Evolutionary conservation across 2,888 invertebrate genomes (phyloP).

Genomic region (Tetrapedia diversipes): DNA sequence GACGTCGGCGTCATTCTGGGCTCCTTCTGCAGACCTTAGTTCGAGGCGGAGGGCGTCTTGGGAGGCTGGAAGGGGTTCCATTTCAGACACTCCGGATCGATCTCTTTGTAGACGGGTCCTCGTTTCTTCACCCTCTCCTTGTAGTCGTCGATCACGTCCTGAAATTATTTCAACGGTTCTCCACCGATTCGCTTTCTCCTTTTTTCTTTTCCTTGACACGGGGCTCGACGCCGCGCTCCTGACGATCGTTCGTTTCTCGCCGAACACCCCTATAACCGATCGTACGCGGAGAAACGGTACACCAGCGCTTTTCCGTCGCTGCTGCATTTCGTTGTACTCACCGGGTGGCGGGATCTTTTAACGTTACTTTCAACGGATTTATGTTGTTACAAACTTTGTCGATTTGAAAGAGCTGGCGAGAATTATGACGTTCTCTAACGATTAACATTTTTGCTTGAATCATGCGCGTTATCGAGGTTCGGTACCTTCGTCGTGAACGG

Average conservation of each 20-base stretch:
- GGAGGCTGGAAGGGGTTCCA: slow-evolving; percentile 92
- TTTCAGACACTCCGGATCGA: slow-evolving; percentile 93
- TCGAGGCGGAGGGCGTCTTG: slow-evolving; percentile 83
- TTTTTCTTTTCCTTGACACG: slow-evolving; percentile 2
- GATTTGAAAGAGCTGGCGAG: too few relatives aligned
- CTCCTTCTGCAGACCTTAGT: slow-evolving; percentile 71
- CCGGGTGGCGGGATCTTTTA: too few relatives aligned
- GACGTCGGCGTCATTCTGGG: slow-evolving; percentile 55
- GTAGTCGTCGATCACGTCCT: slow-evolving; percentile 97
- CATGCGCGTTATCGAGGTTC: too few relatives aligned
- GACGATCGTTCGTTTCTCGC: not conserved
- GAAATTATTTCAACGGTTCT: slow-evolving; percentile 72
- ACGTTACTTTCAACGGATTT: too few relatives aligned
- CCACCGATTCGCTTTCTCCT: slow-evolving; percentile 21
- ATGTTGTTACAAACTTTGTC: too few relatives aligned
- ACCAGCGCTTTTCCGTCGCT: too few relatives aligned
- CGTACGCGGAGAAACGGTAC: slow-evolving; percentile 5
- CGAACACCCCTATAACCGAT: not conserved
- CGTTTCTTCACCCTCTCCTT: slow-evolving; percentile 91
- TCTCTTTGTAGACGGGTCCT: slow-evolving; percentile 91
- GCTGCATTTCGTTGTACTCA: too few relatives aligned
- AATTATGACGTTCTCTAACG: too few relatives aligned
- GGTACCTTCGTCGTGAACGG: too few relatives aligned
- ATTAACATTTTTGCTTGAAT: too few relatives aligned
- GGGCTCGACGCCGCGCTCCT: not conserved